Percentiles rank a stretch among this genome's conserved stretches.
These are phyloP conservation scores for Tenrec ecaudatus DNA, from an alignment of 2,113 vertebrate genomes.

Conservation along the genomic window DNA sequence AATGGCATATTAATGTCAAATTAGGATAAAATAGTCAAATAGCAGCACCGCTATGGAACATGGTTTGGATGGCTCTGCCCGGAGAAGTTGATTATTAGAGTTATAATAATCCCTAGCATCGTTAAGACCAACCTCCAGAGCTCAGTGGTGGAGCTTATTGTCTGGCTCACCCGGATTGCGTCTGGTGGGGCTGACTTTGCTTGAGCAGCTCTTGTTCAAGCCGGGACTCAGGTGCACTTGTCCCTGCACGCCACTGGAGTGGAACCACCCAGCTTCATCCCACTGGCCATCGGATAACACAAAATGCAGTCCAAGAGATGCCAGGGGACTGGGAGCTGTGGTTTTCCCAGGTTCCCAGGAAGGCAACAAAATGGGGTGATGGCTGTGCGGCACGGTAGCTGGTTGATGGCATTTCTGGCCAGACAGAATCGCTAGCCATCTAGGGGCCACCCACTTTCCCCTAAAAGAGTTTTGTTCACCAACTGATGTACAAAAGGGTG, in stretches of 20 bases:
- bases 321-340: background rate
- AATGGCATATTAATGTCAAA: background rate
- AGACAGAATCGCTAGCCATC: background rate
- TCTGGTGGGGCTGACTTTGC: background rate
- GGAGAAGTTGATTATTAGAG: background rate
- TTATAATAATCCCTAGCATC: background rate
- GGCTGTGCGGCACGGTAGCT: background rate
- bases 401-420: background rate
- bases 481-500: background rate
- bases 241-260: background rate
- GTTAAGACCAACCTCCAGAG: background rate
- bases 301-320: background rate
- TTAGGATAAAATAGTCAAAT: background rate
- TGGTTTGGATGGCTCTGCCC: background rate
- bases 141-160: background rate
- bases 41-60: background rate
- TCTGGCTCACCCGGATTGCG: background rate
- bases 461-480: background rate
- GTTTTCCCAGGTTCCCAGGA: background rate
- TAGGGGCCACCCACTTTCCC: background rate
- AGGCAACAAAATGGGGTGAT: background rate
- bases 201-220: background rate
- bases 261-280: background rate
- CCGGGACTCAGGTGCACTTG: background rate
- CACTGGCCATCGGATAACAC: background rate